Conservation (phyloP, 1,140 invertebrate species). For the Diorhabda elongata region DNA sequence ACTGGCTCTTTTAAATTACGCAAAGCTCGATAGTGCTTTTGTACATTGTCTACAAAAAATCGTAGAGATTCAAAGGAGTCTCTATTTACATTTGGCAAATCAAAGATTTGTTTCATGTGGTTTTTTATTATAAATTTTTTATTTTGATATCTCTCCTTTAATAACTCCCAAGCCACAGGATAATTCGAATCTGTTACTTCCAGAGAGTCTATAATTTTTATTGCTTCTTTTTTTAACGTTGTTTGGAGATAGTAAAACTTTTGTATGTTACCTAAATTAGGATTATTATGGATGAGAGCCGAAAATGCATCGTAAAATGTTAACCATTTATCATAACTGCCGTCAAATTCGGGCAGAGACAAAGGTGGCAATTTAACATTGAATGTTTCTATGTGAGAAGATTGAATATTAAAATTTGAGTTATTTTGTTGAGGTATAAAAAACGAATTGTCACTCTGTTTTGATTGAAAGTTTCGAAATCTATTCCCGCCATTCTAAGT, state of each 20-base stretch:
- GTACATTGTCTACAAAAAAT: constrained; percentile 23
- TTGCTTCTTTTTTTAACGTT: constrained; percentile 28
- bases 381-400: not conserved
- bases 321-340: constrained; percentile 23
- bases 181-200: constrained; percentile 36
- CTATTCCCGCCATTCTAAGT: no score
- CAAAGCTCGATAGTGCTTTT: constrained; percentile 28
- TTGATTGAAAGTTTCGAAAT: no score
- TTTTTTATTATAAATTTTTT: constrained; percentile 29
- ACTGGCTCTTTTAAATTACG: constrained; percentile 32
- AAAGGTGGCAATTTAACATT: constrained; percentile 17
- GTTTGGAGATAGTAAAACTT: constrained; percentile 36
- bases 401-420: not conserved
- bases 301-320: constrained; percentile 24
- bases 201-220: constrained; percentile 28
- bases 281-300: constrained; percentile 23
- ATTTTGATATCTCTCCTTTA: constrained; percentile 36
- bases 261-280: constrained; percentile 18
- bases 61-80: constrained; percentile 26
- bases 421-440: not conserved
- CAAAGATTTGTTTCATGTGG: constrained; percentile 28
- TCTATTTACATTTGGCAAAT: constrained; percentile 24
- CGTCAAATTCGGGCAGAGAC: constrained; percentile 18
- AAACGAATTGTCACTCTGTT: no score
- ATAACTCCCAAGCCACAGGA: constrained; percentile 27